These are phyloP conservation scores for Rachycentron canadum DNA, from an alignment of 2,797 vertebrate species.

Conservation along the genomic window DNA sequence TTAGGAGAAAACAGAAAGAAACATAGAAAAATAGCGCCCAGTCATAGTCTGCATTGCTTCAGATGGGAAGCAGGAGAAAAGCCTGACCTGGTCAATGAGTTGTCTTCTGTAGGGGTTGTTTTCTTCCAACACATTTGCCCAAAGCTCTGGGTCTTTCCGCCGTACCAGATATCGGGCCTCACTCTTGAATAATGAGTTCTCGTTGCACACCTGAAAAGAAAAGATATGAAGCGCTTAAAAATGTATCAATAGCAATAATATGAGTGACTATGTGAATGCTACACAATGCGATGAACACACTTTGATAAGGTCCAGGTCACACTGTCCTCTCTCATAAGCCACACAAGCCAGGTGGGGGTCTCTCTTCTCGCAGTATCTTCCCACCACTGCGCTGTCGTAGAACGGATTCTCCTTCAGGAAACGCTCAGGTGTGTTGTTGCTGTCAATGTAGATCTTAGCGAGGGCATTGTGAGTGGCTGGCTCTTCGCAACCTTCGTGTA, in stretches of 20 bases:
- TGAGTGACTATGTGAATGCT: background rate
- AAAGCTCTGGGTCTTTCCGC: constrained; percentile 92
- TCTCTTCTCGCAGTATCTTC: constrained; percentile 93
- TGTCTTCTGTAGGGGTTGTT: constrained; percentile 90
- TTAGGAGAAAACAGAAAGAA: constrained; percentile 10
- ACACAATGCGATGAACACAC: constrained; percentile 72
- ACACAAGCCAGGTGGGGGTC: constrained; percentile 94
- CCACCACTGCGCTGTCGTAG: constrained; percentile 92
- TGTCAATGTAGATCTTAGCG: constrained; percentile 96
- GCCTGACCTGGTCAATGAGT: constrained; percentile 92
- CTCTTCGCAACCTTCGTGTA: constrained; percentile 94
- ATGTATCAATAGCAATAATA: background rate
- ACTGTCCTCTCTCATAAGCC: constrained; percentile 93
- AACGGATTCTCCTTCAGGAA: constrained; percentile 92
- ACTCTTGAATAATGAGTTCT: constrained; percentile 95
- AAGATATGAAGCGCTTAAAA: background rate
- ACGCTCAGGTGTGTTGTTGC: constrained; percentile 92
- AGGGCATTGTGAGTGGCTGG: constrained; percentile 93
- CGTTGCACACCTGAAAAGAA: constrained; percentile 89
- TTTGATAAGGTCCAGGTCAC: constrained; percentile 94
- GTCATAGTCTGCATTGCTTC: background rate
- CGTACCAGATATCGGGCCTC: constrained; percentile 92
- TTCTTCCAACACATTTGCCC: constrained; percentile 93
- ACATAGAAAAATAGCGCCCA: background rate
- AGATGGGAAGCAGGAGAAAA: background rate